phyloP scores from a whole-genome alignment of 2,888 invertebrate species.

The Anaspis maculata region DNA sequence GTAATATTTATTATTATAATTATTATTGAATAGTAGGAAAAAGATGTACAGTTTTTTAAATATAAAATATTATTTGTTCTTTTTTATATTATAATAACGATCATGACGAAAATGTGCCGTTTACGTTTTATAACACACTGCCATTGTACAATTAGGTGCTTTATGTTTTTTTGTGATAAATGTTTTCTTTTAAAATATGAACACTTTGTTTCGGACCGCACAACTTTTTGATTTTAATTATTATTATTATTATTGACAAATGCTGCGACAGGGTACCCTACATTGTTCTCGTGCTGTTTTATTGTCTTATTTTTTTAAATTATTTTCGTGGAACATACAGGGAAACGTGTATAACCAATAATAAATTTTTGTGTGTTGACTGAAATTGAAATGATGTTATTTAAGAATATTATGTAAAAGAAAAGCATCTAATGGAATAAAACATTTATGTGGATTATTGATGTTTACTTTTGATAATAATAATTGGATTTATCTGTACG shows the following conservation, averaged over 20 bases:
- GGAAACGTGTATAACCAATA: slow-evolving; percentile 25
- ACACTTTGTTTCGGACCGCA: no score
- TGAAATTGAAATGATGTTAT: slow-evolving; percentile 7
- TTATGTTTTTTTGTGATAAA: no score
- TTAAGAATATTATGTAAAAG: slow-evolving; percentile 4
- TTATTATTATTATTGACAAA: background rate
- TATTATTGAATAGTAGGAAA: no score
- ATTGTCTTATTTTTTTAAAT: slow-evolving; percentile 5
- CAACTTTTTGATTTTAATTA: slow-evolving; percentile 28
- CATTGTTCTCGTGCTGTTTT: background rate
- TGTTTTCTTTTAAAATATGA: no score
- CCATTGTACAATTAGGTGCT: no score
- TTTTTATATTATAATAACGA: no score
- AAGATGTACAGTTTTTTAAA: no score
- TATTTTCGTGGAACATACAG: slow-evolving; percentile 32
- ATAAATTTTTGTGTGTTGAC: slow-evolving; percentile 19
- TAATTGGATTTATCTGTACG: background rate
- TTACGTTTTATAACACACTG: no score
- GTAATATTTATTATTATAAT: slow-evolving; percentile 17
- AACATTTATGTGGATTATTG: slow-evolving; percentile 13
- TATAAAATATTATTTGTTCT: no score
- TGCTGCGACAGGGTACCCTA: background rate
- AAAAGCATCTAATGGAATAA: slow-evolving; percentile 16
- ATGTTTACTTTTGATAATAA: background rate
- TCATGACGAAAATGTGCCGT: no score